Evolutionary conservation across 1,140 invertebrate species (phyloP).

Genomic region (Zophobas morio): DNA sequence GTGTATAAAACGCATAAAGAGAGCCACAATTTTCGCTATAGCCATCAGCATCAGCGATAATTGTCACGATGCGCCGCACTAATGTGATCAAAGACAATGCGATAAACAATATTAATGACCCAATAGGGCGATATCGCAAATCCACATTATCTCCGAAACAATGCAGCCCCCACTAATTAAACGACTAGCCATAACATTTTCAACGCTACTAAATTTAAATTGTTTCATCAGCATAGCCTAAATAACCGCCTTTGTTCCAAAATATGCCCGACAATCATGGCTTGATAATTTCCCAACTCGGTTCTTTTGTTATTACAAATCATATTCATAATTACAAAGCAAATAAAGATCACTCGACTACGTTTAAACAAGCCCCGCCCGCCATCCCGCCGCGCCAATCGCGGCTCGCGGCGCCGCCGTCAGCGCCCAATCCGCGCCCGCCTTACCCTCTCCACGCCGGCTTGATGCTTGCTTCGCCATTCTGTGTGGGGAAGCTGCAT

Average conservation of each 20-base stretch:
- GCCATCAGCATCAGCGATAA: neutral
- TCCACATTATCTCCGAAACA: conserved; percentile 49
- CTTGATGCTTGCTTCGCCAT: conserved; percentile 58
- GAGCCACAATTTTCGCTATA: too few relatives aligned
- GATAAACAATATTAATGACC: conserved; percentile 40
- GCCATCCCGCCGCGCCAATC: conserved; percentile 52
- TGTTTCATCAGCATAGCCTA: conserved; percentile 62
- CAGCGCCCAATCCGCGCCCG: conserved; percentile 43
- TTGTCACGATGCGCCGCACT: conserved; percentile 7
- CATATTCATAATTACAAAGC: conserved; percentile 69
- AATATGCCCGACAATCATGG: conserved; percentile 63
- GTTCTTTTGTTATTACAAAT: conserved; percentile 68
- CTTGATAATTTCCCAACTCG: conserved; percentile 65
- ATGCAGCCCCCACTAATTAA: conserved; percentile 60
- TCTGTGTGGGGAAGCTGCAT: conserved; percentile 56
- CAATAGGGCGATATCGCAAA: conserved; percentile 47
- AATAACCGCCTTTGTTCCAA: conserved; percentile 64
- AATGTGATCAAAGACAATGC: conserved; percentile 35
- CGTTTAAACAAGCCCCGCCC: conserved; percentile 58
- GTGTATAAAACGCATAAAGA: too few relatives aligned
- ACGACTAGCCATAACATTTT: conserved; percentile 61
- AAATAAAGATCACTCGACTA: conserved; percentile 61
- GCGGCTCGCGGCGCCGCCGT: conserved; percentile 6
- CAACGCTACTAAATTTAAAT: conserved; percentile 66
- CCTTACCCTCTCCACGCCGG: conserved; percentile 49